Evolutionary conservation across 2,888 invertebrate genomes (phyloP).

Genomic region (Macrosiphum euphorbiae): DNA sequence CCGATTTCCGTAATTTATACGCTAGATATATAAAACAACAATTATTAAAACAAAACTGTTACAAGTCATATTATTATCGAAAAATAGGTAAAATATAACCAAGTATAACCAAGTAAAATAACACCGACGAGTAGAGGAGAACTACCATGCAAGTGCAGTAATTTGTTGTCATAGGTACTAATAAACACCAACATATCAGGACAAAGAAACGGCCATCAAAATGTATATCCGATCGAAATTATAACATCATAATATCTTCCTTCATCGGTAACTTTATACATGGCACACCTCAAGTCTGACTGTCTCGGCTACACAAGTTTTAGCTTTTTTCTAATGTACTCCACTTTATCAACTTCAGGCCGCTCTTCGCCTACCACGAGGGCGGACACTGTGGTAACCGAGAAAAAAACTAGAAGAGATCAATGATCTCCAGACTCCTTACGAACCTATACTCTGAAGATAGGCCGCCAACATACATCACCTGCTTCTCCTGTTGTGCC

Average conservation of each 20-base stretch:
- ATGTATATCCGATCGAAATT: neutral
- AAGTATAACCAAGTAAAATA: neutral
- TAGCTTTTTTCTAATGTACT: neutral
- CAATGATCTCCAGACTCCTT: neutral
- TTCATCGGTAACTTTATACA: neutral
- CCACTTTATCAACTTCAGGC: neutral
- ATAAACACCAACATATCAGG: neutral
- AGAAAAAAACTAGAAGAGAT: neutral
- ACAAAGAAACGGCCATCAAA: neutral
- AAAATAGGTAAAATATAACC: neutral
- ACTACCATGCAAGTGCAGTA: neutral
- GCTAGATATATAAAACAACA: neutral
- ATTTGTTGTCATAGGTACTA: neutral
- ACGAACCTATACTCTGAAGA: neutral
- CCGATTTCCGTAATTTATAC: too few species aligned
- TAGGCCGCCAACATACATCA: neutral
- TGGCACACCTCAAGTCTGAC: neutral
- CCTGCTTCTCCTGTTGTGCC: neutral
- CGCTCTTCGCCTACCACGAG: neutral
- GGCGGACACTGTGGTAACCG: neutral
- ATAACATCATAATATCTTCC: neutral
- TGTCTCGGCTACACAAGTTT: neutral
- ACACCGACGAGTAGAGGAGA: neutral
- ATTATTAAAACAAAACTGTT: neutral
- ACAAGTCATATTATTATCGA: neutral